Base-by-base conservation (phyloP, 2,888 invertebrate species). In the Allygus modestus region DNA sequence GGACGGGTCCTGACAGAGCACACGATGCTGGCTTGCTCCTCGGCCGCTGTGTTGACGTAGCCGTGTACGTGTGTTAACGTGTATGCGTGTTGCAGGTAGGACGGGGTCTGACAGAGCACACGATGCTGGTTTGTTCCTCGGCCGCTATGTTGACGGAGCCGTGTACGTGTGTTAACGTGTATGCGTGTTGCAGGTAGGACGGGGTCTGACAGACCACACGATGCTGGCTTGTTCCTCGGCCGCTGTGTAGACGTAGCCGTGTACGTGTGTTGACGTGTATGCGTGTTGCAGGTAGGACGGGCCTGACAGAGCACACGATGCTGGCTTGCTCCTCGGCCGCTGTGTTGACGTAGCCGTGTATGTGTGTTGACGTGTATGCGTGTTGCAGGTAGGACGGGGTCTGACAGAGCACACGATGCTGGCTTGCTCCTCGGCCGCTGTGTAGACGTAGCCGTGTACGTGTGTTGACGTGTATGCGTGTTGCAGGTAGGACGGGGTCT, bases 201-300 rank as follows among this genome's bases (percentile, higher is more conserved):
- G 54, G 46, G 23, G 51, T 26, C 26, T 43, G 77, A 20, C 41
- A n/a, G 15, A 41, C 5, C 43, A 1, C 77, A 77, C 31, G 51
- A 77, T 77, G 77, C 77, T 46, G 43, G 46, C 46, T 46, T 77
- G 77, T 77, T 5, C 46, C 11, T n/a, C n/a, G n/a, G 77, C 77
- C 26, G 31, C 77, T 43, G 46, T 51, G 37, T 37, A n/a, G 37
- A 7, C 9, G 37, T 37, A 37, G 4, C 33, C 37, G 5, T 37
- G 37, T n/a, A 37, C 5, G 37, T 37, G 9, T 37, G 37, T 9
- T 37, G 37, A 37, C 37, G 37, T 37, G 37, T 37, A 37, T 37
- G 37, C 37, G 37, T 37, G 37, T 37, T 37, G 5, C 37, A 37
- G 37, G 9, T 37, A 37, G 37, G 9, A 37, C 37, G 37, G 37